Conservation (phyloP, 1,140 invertebrate genomes). For the Drosophila quadrilineata region DNA sequence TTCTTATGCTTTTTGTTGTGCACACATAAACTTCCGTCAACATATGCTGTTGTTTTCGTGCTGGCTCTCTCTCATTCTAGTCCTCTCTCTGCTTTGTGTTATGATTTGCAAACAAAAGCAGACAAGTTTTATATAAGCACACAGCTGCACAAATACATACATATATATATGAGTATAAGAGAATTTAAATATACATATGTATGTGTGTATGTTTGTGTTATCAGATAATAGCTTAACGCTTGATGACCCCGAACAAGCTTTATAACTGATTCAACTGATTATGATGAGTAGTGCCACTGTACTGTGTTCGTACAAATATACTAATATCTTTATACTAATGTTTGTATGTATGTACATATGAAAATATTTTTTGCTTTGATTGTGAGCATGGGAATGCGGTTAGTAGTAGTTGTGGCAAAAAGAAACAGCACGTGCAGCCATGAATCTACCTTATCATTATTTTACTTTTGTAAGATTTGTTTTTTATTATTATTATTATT, state of each 20-base stretch:
- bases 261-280: constrained; percentile 20
- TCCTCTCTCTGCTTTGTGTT: constrained; percentile 9
- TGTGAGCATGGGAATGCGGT: too few species aligned
- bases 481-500: too few species aligned
- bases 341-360: too few species aligned
- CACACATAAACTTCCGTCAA: constrained; percentile 42
- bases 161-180: too few species aligned
- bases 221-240: constrained; percentile 32
- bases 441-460: too few species aligned
- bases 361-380: background rate
- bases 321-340: too few species aligned
- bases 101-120: constrained; percentile 25
- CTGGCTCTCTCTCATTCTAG: too few species aligned
- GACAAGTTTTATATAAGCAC: constrained; percentile 22
- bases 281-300: too few species aligned
- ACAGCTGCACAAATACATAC: background rate
- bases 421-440: constrained; percentile 57
- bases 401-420: too few species aligned
- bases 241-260: constrained; percentile 34
- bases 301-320: too few species aligned
- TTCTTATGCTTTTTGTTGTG: constrained; percentile 11
- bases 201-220: constrained; percentile 12
- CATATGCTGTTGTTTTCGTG: too few species aligned
- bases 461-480: too few species aligned
- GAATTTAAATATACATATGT: background rate